Evolutionary conservation across 2,113 vertebrate species (phyloP), one percentile per base, ranked within the genome.

Genomic region (Solenodon paradoxus): DNA sequence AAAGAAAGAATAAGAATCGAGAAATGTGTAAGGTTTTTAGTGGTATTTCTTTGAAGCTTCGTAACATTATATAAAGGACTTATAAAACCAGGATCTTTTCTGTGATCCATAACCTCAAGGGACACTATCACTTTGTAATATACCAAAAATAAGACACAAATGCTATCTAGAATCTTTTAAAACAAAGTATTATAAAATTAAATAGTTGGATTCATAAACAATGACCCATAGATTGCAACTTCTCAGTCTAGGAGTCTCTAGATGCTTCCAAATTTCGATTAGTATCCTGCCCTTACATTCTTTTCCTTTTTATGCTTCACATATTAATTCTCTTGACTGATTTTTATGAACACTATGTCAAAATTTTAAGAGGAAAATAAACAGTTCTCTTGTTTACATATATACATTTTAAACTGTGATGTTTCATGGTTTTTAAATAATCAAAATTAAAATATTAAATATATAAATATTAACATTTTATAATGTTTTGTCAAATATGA

Each of bases 401-500:
- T 82, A 24, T 38, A 42, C 11, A 68, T 71, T 71, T 71, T 42
- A 71, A 71, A 26, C 22, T 42, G 28, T n/a, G n/a, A n/a, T n/a
- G n/a, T 71, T 71, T 61, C 59, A 22, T 71, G 40, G 42, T 71
- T 71, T 15, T 66, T 40, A 26, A 71, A 42, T 38, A 79, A 80
- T 55, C 72, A 82, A 61, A 90, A 64, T 71, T 79, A 53, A 81
- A 93, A 68, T 63, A 89, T 3, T 79, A 82, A 95, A 80, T 0
- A 53, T 80, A 80, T 77, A 83, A 68, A 87, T 59, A 61, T 85
- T 86, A 92, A 72, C n/a, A n/a, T n/a, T n/a, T n/a, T n/a, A n/a
- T n/a, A n/a, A n/a, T n/a, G n/a, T n/a, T n/a, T n/a, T n/a, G n/a
- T 85, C 49, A 64, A 83, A 82, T 57, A 55, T 92, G 42, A 82